Percentiles rank a stretch among this genome's conserved stretches.
These are phyloP conservation scores for Pantala flavescens DNA, from an alignment of 1,140 invertebrate genomes.

Conservation along the genomic window DNA sequence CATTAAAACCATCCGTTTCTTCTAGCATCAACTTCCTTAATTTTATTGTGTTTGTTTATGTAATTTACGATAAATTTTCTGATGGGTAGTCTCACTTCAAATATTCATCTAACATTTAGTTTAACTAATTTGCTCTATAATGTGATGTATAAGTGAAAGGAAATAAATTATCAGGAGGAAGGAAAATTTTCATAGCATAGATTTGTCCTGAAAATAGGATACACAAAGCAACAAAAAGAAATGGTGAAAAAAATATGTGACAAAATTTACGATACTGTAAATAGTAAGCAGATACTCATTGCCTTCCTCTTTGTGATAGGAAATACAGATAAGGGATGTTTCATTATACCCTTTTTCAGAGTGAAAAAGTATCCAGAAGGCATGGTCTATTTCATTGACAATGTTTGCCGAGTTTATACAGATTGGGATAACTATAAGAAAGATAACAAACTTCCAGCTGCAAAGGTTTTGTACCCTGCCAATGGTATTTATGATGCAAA, in stretches of 20 bases:
- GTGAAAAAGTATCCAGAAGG: neutral
- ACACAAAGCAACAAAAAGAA: neutral
- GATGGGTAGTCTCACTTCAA: too few relatives aligned
- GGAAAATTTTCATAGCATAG: too few relatives aligned
- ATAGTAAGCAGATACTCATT: neutral
- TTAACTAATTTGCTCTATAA: too few relatives aligned
- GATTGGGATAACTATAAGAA: neutral
- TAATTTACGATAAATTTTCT: too few relatives aligned
- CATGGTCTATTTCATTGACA: neutral
- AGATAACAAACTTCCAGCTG: neutral
- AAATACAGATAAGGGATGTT: neutral
- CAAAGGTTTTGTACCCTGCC: neutral
- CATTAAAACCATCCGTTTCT: too few relatives aligned
- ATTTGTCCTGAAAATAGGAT: neutral
- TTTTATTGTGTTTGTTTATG: too few relatives aligned
- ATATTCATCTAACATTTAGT: too few relatives aligned
- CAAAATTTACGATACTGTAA: neutral
- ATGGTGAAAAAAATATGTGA: neutral
- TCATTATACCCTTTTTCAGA: neutral
- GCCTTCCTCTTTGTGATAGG: neutral
- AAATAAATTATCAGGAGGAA: too few relatives aligned
- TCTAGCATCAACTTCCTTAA: too few relatives aligned
- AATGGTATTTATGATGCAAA: neutral
- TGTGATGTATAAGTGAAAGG: too few relatives aligned
- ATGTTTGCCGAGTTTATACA: neutral